Base-by-base conservation (phyloP, 2,113 vertebrate genomes). In the Rhea americana region DNA sequence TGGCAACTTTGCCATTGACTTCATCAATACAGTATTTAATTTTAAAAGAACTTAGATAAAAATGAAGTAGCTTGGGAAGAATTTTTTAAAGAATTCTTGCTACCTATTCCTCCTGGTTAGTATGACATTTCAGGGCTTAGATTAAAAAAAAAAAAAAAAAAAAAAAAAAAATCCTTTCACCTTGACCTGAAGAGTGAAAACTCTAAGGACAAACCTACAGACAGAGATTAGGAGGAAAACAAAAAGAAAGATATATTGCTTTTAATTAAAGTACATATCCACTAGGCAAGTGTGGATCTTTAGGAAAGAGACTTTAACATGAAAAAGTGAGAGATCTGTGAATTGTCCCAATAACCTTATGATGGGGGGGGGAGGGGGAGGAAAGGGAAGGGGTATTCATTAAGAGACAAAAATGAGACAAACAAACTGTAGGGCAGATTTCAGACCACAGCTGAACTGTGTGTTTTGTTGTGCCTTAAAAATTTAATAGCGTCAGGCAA, bases 251-350 rank as follows among this genome's bases (percentile, higher is more conserved):
- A 92, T 80, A 67, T 91, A 93, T 59, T 82, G 55, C 45, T 94
- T 90, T 95, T 93, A 93, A 95, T 93, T 92, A 96, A 91, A 93
- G 75, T 72, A 85, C n/a, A 43, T 83, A 87, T 88, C 61, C 65
- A 91, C 59, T 48, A 93, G 63, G 41, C 50, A 85, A 70, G 20
- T 48, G 43, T 45, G 11, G 17, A 10, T 50, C 43, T 91, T 63
- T 70, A 92, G 32, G 13, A 89, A 84, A 85, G 19, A 84, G 7
- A 25, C 3, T 87, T 79, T 71, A 92, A 73, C 14, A 17, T 1
- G 17, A 58, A 50, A 58, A 87, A 82, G 17, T 61, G 9, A 71
- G 18, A 82, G 2, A 74, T 39, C 22, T 67, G 13, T 87, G 72
- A 77, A 41, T 26, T 74, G n/a, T 43, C 50, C 25, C 13, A 77